phyloP scores from a whole-genome alignment of 2,113 vertebrate genomes.

The Dasyornis broadbenti region DNA sequence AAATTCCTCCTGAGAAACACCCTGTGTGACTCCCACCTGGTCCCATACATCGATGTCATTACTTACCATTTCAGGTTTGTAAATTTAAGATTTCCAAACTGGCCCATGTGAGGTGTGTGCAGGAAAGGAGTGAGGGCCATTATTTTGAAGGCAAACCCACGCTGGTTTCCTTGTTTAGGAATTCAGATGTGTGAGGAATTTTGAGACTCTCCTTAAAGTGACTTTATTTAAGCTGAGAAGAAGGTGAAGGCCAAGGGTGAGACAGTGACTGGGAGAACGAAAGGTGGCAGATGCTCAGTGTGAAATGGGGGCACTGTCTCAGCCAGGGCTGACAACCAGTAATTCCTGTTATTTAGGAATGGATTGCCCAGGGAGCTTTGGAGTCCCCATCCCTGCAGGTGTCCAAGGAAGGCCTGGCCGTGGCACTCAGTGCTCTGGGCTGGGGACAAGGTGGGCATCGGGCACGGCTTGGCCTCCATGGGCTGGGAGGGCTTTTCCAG shows the following conservation, averaged over 20 bases:
- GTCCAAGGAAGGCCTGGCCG: background rate
- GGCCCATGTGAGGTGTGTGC: background rate
- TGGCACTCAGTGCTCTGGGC: background rate
- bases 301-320: background rate
- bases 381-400: background rate
- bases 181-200: background rate
- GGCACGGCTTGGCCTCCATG: fast-evolving
- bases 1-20: background rate
- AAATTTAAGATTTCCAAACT: background rate
- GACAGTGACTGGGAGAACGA: background rate
- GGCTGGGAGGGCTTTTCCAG: background rate
- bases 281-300: background rate
- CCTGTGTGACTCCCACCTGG: background rate
- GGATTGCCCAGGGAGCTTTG: background rate
- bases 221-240: background rate
- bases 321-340: background rate
- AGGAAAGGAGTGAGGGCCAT: background rate
- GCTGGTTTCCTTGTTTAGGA: background rate
- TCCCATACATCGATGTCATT: fast-evolving
- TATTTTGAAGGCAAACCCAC: background rate
- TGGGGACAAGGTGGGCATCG: background rate
- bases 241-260: background rate
- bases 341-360: background rate
- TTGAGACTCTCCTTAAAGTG: background rate
- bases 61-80: background rate